Base-by-base conservation (phyloP, 2,113 vertebrate genomes). In the Lycaon pictus region DNA sequence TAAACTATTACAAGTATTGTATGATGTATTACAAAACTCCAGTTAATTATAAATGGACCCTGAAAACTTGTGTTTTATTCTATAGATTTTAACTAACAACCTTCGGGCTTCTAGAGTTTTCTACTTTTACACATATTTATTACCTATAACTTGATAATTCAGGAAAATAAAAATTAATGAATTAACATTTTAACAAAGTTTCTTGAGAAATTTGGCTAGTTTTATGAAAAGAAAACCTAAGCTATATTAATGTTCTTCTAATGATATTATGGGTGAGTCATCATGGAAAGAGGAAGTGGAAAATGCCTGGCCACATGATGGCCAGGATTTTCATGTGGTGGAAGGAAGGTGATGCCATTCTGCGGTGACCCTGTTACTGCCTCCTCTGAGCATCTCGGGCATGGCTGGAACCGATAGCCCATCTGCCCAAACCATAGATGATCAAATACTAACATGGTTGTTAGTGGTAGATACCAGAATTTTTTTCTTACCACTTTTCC, bases 401-500 rank as follows among this genome's bases (percentile, higher is more conserved):
- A 63, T 2, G 63, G 53, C 37, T 53, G 29, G 37, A 27, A 11
- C 27, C 22, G 5, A 8, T 23, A 69, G 19, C 11, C 15, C 19
- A 37, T 53, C 13, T 62, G 23, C 55, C 51, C 88, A 69, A 51
- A 16, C 8, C 55, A 65, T 11, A 65, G n/a, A 48, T 1, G 13
- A 32, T 48, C 71, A 82, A 55, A n/a, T 32, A 9, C 27, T 20
- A 17, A 37, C 20, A 43, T 74, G 53, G 25, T 25, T 82, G 15
- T 69, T 91, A 51, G 9, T 32, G 22, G 4, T 51, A 51, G 88
- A 60, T 37, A 43, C 32, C 29, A 0, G 77, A 37, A 13, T 60
- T 56, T 71, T 1, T 1, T 93, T 92, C 62, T 97, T 25, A 96
- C 25, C 35, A 9, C 25, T 89, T 96, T 93, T 96, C n/a, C 32